Evolutionary conservation across 2,888 invertebrate species (phyloP).

Genomic region (Watsonalla cultraria): DNA sequence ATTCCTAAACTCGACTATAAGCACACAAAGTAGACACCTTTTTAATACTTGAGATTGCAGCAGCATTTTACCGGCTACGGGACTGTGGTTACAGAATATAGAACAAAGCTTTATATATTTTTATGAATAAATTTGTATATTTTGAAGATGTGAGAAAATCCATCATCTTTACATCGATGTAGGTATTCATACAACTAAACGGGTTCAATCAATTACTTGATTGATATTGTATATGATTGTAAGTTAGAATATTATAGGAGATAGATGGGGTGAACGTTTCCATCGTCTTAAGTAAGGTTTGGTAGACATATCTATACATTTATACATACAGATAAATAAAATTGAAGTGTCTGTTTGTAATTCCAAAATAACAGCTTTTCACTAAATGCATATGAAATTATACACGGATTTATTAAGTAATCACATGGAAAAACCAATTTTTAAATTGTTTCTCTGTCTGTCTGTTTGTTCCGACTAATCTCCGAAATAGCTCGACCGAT

Average conservation of each 20-base stretch:
- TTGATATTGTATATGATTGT: conserved; percentile 33
- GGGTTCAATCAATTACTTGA: conserved; percentile 29
- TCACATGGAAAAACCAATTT: too few relatives aligned
- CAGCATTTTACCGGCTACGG: conserved; percentile 31
- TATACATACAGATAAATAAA: too few relatives aligned
- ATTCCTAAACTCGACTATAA: too few relatives aligned
- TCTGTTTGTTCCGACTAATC: too few relatives aligned
- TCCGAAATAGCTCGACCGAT: too few relatives aligned
- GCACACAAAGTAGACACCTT: background rate
- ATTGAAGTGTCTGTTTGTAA: too few relatives aligned
- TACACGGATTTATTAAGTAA: too few relatives aligned
- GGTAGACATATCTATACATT: background rate
- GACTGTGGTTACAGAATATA: conserved; percentile 28
- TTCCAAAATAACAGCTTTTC: too few relatives aligned
- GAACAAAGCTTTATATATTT: conserved; percentile 46
- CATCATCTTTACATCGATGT: conserved; percentile 28
- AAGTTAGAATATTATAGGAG: conserved; percentile 12
- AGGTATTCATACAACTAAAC: conserved; percentile 26
- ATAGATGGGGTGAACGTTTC: background rate
- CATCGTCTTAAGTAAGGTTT: background rate
- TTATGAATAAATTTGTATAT: conserved; percentile 40
- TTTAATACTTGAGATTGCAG: background rate
- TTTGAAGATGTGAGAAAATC: conserved; percentile 32
- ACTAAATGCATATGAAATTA: too few relatives aligned
- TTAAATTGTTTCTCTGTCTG: too few relatives aligned